Evolutionary conservation across 23 tunicate genomes (phyloP).

Genomic region (Pegea sp.): DNA sequence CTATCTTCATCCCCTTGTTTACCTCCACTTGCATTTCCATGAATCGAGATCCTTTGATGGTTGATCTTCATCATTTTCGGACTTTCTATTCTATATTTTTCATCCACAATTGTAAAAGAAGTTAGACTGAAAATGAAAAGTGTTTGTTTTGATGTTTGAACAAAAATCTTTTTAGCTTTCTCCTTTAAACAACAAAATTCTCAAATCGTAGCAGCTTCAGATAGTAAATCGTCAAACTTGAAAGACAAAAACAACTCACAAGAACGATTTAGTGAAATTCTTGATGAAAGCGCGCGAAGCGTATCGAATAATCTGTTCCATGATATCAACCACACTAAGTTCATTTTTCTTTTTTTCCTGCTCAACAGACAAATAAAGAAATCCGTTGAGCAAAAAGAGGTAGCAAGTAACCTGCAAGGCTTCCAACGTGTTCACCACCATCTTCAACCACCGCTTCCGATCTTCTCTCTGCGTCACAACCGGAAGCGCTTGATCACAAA

Average conservation of each 20-base stretch:
- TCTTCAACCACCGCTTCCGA: conserved; percentile 43
- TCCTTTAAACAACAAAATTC: too few relatives aligned
- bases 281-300: conserved; percentile 29
- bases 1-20: too few relatives aligned
- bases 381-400: not conserved
- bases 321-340: conserved; percentile 15
- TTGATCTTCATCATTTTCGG: not conserved
- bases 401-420: conserved; percentile 40
- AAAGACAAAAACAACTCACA: conserved; percentile 25
- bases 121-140: not conserved
- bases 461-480: conserved; percentile 13
- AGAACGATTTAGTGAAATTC: conserved; percentile 36
- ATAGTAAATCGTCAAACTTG: too few relatives aligned
- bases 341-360: not conserved
- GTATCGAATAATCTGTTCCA: conserved; percentile 71
- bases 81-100: not conserved
- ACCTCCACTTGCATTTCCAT: too few relatives aligned
- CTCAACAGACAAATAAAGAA: not conserved
- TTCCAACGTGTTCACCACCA: conserved; percentile 42
- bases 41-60: too few relatives aligned
- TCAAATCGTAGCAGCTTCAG: too few relatives aligned
- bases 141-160: not conserved
- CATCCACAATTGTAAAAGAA: too few relatives aligned
- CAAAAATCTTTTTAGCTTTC: not conserved
- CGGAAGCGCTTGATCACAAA: conserved; percentile 48